Evolutionary conservation across 2,888 invertebrate genomes (phyloP).

Genomic region (Drosophila limbata): DNA sequence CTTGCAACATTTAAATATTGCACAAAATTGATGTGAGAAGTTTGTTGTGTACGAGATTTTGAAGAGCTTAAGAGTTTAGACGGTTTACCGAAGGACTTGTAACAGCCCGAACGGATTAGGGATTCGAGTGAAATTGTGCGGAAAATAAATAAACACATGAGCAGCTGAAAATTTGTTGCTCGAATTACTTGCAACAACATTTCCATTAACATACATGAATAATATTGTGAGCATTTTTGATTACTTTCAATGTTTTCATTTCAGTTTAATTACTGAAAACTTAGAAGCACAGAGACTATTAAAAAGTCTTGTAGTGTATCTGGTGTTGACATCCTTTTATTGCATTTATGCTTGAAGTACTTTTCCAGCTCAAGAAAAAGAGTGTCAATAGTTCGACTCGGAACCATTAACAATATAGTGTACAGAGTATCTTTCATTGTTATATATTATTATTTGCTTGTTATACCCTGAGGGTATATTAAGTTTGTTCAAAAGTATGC

Average conservation of each 20-base stretch:
- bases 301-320: too few species aligned
- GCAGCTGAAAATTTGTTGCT: background rate
- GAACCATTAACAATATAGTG: background rate
- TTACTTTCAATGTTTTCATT: background rate
- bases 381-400: background rate
- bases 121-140: background rate
- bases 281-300: background rate
- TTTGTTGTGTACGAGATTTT: background rate
- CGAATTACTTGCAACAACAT: background rate
- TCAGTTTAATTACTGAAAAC: background rate
- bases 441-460: background rate
- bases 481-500: too few species aligned
- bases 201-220: background rate
- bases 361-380: background rate
- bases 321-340: background rate
- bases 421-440: slow-evolving; percentile 1
- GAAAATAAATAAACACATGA: slow-evolving; percentile 6
- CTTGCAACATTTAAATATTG: slow-evolving; percentile 38
- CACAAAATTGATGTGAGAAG: slow-evolving; percentile 12
- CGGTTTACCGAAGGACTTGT: background rate
- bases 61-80: background rate
- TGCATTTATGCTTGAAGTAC: background rate
- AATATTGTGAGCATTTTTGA: background rate
- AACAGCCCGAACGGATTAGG: background rate
- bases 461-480: too few species aligned